phyloP scores from a whole-genome alignment of 1,140 invertebrate species.

The Eupristina koningsbergeri region DNA sequence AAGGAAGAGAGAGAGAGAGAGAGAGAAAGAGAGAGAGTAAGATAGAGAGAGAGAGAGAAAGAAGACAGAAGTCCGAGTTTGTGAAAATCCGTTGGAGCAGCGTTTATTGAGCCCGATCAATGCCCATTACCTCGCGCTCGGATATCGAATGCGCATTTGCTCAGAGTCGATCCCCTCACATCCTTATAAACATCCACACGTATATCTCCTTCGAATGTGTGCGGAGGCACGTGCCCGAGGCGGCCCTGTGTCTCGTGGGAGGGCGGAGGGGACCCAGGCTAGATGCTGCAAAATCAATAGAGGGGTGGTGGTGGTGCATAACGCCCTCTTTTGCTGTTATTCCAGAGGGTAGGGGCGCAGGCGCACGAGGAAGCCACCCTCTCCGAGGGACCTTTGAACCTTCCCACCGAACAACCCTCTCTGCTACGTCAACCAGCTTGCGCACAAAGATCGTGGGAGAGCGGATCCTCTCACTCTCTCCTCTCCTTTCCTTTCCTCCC shows the following conservation, averaged over 20 bases:
- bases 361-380: constrained; percentile 54
- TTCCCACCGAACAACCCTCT: neutral
- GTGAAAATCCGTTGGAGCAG: neutral
- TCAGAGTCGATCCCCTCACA: too few relatives aligned
- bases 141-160: neutral
- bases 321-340: constrained; percentile 52
- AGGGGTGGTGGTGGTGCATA: constrained; percentile 69
- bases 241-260: neutral
- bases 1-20: too few relatives aligned
- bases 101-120: neutral
- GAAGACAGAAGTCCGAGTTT: too few relatives aligned
- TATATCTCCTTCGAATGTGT: too few relatives aligned
- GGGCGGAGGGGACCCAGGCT: neutral
- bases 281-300: constrained; percentile 74
- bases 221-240: neutral
- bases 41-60: too few relatives aligned
- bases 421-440: constrained; percentile 55
- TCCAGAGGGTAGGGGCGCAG: constrained; percentile 54
- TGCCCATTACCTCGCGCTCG: neutral
- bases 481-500: constrained; percentile 38
- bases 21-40: too few relatives aligned
- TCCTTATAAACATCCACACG: too few relatives aligned
- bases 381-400: neutral
- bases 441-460: constrained; percentile 57
- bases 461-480: constrained; percentile 54